Base-by-base conservation (phyloP, 1,140 invertebrate genomes). In the Drosophila biarmipes region DNA sequence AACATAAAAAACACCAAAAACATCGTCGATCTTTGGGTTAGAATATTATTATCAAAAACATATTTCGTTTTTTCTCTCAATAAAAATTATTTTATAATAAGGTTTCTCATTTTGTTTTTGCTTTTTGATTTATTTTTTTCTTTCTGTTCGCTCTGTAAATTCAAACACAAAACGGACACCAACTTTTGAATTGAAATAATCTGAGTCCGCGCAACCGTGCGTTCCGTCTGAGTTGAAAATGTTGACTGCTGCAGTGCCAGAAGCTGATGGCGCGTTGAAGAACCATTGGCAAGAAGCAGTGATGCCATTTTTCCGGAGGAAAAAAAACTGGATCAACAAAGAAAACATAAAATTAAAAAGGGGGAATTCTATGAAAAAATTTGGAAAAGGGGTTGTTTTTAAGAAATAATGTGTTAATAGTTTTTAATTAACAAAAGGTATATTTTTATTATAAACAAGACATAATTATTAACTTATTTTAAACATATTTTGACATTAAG, bases 221-320 rank as follows among this genome's bases (percentile, higher is more conserved):
- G 84, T 51, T 76, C 56, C 69, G 82, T 82, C 55, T 78, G 66
- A 87, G 76, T 56, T 52, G 51, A 82, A 86, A 61, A 75, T 68
- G 61, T 68, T 73, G 82, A 86, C 82, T 86, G 82, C 64, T 24
- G 24, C n/a, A 59, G 72, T 78, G 66, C 38, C 55, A 55, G 40
- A 67, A 75, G 53, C 29, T 37, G 43, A 51, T 49, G 54, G 42
- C 45, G 42, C 57, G 57, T 49, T 24, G 49, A n/a, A 58, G 37
- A 37, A 57, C 58, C 35, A 55, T 62, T 48, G 52, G 35, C 57
- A 35, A 37, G 34, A 56, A 58, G 34, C 45, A 75, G 62, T 67
- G 59, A 7, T 4, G 43, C 10, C 46, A n/a, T n/a, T n/a, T n/a
- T n/a, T n/a, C n/a, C n/a, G n/a, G n/a, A n/a, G n/a, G n/a, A n/a